These are phyloP conservation scores for Xiphophorus hellerii DNA, from an alignment of 2,113 vertebrate species.

Conservation along the genomic window DNA sequence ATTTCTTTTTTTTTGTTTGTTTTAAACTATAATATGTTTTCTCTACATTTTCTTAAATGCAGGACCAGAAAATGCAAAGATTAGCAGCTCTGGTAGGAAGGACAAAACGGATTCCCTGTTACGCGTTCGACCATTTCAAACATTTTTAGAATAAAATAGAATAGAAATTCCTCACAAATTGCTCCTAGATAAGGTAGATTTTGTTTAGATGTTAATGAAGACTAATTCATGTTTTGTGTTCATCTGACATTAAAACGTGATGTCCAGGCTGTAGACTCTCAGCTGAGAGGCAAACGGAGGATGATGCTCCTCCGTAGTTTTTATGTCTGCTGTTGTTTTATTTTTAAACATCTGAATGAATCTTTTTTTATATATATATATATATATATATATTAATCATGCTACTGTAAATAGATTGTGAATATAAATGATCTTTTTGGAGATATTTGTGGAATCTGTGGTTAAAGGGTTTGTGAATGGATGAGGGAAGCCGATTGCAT, in stretches of 20 bases:
- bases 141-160: not conserved
- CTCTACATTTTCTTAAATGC: slow-evolving; percentile 2
- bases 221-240: not conserved
- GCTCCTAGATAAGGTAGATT: slow-evolving; percentile 6
- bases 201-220: slow-evolving; percentile 9
- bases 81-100: slow-evolving; percentile 19
- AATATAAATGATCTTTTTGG: slow-evolving; percentile 64
- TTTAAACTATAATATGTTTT: slow-evolving; percentile 8
- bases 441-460: slow-evolving; percentile 43
- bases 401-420: slow-evolving; percentile 70
- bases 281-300: slow-evolving; percentile 26
- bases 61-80: slow-evolving; percentile 28
- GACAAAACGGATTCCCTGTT: not conserved
- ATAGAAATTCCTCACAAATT: not conserved
- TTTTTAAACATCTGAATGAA: slow-evolving; percentile 35
- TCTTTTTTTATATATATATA: too few relatives aligned
- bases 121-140: slow-evolving; percentile 1
- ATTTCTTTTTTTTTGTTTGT: slow-evolving; percentile 40
- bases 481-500: slow-evolving; percentile 65
- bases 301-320: slow-evolving; percentile 34
- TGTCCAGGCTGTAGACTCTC: not conserved
- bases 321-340: slow-evolving; percentile 34
- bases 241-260: slow-evolving; percentile 21
- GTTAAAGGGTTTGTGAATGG: slow-evolving; percentile 30
- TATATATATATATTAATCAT: slow-evolving; percentile 13